Evolutionary conservation across 2,888 invertebrate genomes (phyloP).

Genomic region (Stenolophus ochropezus): DNA sequence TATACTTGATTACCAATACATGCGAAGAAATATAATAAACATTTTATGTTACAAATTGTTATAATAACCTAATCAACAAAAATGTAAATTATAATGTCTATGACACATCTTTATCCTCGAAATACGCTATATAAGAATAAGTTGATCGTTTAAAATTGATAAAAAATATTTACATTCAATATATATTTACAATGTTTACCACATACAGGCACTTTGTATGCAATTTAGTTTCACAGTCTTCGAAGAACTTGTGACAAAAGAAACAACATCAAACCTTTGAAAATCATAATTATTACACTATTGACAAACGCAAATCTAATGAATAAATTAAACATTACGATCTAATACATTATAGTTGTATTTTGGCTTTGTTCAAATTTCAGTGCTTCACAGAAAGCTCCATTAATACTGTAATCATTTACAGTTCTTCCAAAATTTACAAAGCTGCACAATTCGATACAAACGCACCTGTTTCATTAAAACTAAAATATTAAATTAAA

Average conservation of each 20-base stretch:
- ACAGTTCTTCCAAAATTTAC: not conserved
- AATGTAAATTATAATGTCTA: conserved; percentile 43
- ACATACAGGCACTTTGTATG: conserved; percentile 53
- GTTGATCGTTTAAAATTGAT: conserved; percentile 52
- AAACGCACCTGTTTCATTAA: conserved; percentile 17
- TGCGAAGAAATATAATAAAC: conserved; percentile 46
- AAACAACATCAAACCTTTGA: conserved; percentile 14
- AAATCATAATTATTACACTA: conserved; percentile 34
- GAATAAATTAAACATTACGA: conserved; percentile 38
- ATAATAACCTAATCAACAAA: conserved; percentile 18
- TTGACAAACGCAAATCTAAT: conserved; percentile 16
- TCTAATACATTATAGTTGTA: conserved; percentile 15
- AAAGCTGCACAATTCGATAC: conserved; percentile 18
- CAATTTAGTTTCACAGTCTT: conserved; percentile 44
- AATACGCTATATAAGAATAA: conserved; percentile 44
- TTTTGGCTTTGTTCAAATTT: conserved; percentile 51
- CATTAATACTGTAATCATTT: not conserved
- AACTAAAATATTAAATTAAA: conserved; percentile 47
- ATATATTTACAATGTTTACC: conserved; percentile 44
- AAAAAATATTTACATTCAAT: conserved; percentile 48
- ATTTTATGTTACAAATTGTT: conserved; percentile 49
- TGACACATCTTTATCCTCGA: conserved; percentile 26
- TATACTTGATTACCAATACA: conserved; percentile 47
- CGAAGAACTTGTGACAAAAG: conserved; percentile 23
- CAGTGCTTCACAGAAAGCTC: not conserved